These are phyloP conservation scores for Eristalis pertinax DNA, from an alignment of 2,888 invertebrate species.

Conservation along the genomic window DNA sequence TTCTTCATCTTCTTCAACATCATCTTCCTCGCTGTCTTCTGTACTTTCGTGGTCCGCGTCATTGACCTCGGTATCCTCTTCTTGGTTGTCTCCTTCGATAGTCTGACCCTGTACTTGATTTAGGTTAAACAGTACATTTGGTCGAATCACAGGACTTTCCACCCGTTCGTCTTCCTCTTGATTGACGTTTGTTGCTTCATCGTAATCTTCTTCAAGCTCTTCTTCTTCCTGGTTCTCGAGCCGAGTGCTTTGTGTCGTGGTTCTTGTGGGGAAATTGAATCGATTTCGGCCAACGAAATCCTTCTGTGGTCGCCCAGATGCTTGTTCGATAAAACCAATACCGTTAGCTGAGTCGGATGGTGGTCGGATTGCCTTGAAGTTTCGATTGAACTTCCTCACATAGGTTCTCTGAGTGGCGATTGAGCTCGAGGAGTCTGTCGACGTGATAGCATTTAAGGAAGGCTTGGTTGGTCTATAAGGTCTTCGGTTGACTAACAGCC, in stretches of 20 bases:
- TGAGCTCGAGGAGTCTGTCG: conserved; percentile 26
- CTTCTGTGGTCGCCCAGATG: conserved; percentile 8
- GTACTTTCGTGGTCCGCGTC: conserved; percentile 66
- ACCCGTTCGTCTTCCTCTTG: conserved; percentile 46
- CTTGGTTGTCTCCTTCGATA: conserved; percentile 35
- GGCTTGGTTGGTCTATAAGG: conserved; percentile 75
- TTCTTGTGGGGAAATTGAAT: conserved; percentile 72
- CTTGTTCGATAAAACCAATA: conserved; percentile 28
- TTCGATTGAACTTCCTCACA: conserved; percentile 65
- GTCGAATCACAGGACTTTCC: conserved; percentile 9
- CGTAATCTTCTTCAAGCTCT: conserved; percentile 65
- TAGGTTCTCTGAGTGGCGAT: conserved; percentile 28
- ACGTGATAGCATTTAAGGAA: conserved; percentile 44
- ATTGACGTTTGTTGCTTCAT: conserved; percentile 65
- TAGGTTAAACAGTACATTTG: conserved; percentile 13
- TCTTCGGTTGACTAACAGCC: conserved; percentile 76
- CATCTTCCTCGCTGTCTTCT: conserved; percentile 60
- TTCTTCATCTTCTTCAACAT: conserved; percentile 68
- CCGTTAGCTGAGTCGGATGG: conserved; percentile 42
- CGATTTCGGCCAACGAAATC: conserved; percentile 64
- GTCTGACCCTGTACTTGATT: not conserved
- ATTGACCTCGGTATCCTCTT: conserved; percentile 59
- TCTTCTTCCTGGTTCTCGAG: conserved; percentile 64
- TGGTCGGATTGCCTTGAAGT: conserved; percentile 60
- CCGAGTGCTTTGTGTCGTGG: not conserved